These are phyloP conservation scores for Gavialis gangeticus DNA, from an alignment of 2,113 vertebrate species.

Conservation along the genomic window DNA sequence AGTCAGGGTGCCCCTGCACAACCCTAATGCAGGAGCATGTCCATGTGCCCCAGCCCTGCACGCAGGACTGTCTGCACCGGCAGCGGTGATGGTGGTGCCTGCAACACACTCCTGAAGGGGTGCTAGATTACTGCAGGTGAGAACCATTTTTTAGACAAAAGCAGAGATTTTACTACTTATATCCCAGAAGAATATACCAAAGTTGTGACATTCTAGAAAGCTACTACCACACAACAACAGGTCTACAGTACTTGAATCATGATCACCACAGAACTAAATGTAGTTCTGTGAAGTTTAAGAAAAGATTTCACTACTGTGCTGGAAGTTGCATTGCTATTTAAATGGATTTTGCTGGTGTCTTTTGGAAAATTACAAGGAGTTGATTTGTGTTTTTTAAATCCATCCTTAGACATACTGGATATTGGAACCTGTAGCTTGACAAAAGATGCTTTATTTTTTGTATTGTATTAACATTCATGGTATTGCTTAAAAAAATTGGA, in stretches of 20 bases:
- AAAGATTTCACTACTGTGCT: accelerated
- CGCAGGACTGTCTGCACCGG: no score
- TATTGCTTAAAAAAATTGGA: background rate
- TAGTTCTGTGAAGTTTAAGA: background rate
- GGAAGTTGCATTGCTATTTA: background rate
- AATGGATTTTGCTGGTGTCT: background rate
- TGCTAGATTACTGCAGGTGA: no score
- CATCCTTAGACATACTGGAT: background rate
- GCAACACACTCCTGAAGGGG: no score
- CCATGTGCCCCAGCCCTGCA: no score
- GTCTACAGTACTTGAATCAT: background rate
- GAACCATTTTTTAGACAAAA: no score
- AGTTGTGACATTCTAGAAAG: background rate
- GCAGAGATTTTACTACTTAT: background rate
- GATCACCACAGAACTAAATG: background rate
- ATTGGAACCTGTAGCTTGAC: background rate
- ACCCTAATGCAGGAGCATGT: no score
- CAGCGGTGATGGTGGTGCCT: no score
- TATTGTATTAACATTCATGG: background rate
- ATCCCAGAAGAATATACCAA: background rate
- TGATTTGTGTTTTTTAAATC: background rate
- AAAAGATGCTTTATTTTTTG: background rate
- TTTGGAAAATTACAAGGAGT: no score
- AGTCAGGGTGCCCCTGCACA: no score
- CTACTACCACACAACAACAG: background rate